Base-by-base conservation (phyloP, 2,888 invertebrate genomes). In the Heliconius aoede region DNA sequence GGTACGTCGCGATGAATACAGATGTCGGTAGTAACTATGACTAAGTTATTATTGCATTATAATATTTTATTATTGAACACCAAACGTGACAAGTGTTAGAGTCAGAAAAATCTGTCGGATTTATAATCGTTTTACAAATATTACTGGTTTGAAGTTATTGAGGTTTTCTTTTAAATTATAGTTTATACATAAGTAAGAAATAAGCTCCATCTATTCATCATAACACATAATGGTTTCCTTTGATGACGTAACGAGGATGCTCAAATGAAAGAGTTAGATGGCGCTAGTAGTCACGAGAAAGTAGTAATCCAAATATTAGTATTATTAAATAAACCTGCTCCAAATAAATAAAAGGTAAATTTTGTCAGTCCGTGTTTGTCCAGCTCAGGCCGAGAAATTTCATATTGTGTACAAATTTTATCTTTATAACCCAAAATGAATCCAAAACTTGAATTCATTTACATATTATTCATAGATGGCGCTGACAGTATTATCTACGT, bases 401-500 rank as follows among this genome's bases (percentile, higher is more conserved):
- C 18, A 46, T 46, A 5, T 46, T 46, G 46, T 46, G 15, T 18
- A 46, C 46, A 46, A 18, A 46, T 46, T 5, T 46, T 5, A 46
- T 18, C 46, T 18, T 4, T 46, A 18, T 46, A 46, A 18, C 18
- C 18, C 46, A 40, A 40, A 18, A 46, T 46, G 5, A 46, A 46
- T 46, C 46, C 18, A 4, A 46, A 46, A 46, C 46, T 58, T 58
- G 24, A 58, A 58, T 58, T 8, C 9, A 58, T 24, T 24, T 58
- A 24, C 28, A 71, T 28, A 24, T 21, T 61, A 18, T 26, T 46
- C 28, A 74, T 32, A 74, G 74, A 69, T 74, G 68, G 40, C 74
- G 68, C 74, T 64, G 64, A 64, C 32, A 36, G 24, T 51, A 11
- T 67, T 60, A 18, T 24, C n/a, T 24, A 51, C 18, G 18, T 46